Evolutionary conservation across 1,140 invertebrate species (phyloP).

Genomic region (Neodiprion fabricii): DNA sequence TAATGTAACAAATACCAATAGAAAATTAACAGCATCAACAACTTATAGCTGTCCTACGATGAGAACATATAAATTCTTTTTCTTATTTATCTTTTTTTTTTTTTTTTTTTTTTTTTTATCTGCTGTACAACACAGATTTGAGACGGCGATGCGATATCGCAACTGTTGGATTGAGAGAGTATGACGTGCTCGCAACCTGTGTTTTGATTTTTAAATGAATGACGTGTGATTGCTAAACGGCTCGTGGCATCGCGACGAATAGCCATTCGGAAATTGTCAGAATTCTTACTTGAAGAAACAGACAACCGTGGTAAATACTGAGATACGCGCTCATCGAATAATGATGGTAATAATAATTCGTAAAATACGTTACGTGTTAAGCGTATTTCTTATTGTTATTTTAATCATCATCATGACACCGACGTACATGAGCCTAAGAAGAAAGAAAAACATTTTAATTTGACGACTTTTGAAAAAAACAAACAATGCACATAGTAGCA

Average conservation of each 20-base stretch:
- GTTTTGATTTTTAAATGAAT: too few relatives aligned
- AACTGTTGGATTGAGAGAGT: too few relatives aligned
- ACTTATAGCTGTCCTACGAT: conserved; percentile 45
- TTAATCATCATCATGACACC: background rate
- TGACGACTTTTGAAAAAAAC: conserved; percentile 29
- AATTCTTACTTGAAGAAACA: background rate
- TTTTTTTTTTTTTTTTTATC: background rate
- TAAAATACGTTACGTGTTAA: too few relatives aligned
- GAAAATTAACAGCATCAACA: conserved; percentile 19
- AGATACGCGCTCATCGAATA: background rate
- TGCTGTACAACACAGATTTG: background rate
- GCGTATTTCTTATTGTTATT: background rate
- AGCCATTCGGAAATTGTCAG: background rate
- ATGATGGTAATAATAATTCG: background rate
- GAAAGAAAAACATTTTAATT: conserved; percentile 11
- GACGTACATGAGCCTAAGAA: background rate
- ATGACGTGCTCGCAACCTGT: too few relatives aligned
- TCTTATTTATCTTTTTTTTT: background rate
- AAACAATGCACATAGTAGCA: background rate
- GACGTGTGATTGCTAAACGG: too few relatives aligned
- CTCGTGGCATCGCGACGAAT: background rate
- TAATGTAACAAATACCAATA: too few relatives aligned
- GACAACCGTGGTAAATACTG: too few relatives aligned
- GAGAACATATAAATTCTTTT: background rate
- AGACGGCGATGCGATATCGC: too few relatives aligned